These are phyloP conservation scores for Teleogryllus oceanicus DNA, from an alignment of 2,888 invertebrate genomes.

Conservation along the genomic window DNA sequence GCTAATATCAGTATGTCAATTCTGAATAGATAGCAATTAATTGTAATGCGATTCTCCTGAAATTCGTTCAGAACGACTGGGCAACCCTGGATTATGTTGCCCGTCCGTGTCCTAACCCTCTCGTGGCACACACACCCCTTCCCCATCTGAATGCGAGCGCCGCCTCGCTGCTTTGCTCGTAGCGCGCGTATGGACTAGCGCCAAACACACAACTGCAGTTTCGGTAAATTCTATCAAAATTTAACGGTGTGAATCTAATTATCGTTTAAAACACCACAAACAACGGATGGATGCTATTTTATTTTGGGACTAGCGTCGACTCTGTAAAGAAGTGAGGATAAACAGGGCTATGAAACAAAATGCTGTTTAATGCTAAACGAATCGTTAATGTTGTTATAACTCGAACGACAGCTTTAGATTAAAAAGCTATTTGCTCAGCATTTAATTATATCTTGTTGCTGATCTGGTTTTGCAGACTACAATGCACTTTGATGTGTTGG, in stretches of 20 bases:
- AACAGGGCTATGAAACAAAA: background rate
- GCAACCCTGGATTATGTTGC: no score
- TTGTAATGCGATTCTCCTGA: no score
- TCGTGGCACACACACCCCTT: no score
- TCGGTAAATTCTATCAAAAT: constrained; percentile 18
- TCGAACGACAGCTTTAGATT: constrained; percentile 1
- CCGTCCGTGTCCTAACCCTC: no score
- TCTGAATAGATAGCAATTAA: no score
- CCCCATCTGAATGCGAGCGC: no score
- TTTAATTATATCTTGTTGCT: constrained; percentile 5
- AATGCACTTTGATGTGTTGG: background rate
- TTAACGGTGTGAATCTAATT: constrained; percentile 18
- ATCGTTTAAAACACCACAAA: constrained; percentile 2
- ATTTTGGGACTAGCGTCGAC: background rate
- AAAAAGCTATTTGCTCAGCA: background rate
- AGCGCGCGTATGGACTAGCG: background rate
- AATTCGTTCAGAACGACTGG: no score
- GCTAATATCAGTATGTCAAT: no score
- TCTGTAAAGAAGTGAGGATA: background rate
- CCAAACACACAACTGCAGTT: background rate
- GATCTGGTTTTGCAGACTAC: background rate
- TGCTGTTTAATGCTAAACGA: background rate
- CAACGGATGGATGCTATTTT: background rate
- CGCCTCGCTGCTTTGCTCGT: no score
- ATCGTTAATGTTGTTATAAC: constrained; percentile 3